Base-by-base conservation (phyloP, 2,797 vertebrate genomes). In the Buceros bicornis region DNA sequence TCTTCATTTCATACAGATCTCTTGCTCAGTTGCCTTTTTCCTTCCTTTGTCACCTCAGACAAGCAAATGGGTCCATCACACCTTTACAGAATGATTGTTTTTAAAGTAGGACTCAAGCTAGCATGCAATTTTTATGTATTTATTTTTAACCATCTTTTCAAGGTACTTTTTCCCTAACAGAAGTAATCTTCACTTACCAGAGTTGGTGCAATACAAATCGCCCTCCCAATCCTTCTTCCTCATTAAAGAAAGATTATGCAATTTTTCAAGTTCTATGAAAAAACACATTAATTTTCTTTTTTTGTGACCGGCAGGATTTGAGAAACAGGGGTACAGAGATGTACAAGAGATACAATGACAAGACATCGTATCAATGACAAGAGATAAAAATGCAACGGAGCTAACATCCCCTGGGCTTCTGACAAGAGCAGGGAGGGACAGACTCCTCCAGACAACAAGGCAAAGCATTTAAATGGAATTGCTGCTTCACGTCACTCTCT, bases 381-480 rank as follows among this genome's bases (percentile, higher is more conserved):
- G 26, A 43, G 82, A 58, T 33, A 72, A 40, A 17, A 61, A 53
- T 0, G 7, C 1, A 0, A 58, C 2, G 6, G 69, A 43, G 35
- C 21, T 40, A 12, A 17, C 0, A 3, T 60, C 24, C 57, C 65
- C 24, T 4, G 19, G n/a, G 37, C 35, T 91, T 77, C 35, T 47
- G 56, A 51, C 40, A 48, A 33, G 62, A 65, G 58, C 79, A 71
- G 73, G 33, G 53, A 81, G 72, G 73, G 65, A 53, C 43, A 16
- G 53, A 16, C 20, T 82, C 25, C 50, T 56, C 61, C 47, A 65
- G 60, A 77, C 78, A 84, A 48, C 5, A 3, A 29, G 29, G 67
- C 67, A 64, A 40, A 62, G 25, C 25, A 11, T 35, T 61, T 35
- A 15, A 2, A 10, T 0, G 12, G 15, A 70, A 54, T 1, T 90